Evolutionary conservation across 2,888 invertebrate species (phyloP).

Genomic region (Ptychoptera contaminata): DNA sequence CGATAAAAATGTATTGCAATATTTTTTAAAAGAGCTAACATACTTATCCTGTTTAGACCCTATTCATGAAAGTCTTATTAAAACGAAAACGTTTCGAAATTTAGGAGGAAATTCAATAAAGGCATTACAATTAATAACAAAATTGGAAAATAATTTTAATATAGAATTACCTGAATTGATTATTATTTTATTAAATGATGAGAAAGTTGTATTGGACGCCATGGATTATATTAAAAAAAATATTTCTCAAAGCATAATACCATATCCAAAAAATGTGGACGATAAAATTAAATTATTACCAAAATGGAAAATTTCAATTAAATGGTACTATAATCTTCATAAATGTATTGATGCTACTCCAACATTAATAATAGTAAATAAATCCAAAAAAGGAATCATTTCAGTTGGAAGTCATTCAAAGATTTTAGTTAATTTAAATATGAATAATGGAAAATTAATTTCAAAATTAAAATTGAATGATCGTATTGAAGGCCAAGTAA

Average conservation of each 20-base stretch:
- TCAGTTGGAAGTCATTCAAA: slow-evolving; percentile 63
- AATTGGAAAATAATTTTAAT: slow-evolving; percentile 33
- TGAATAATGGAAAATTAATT: slow-evolving; percentile 34
- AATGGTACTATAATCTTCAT: slow-evolving; percentile 37
- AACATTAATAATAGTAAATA: slow-evolving; percentile 35
- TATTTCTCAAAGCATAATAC: neutral
- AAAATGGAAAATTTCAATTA: slow-evolving; percentile 4
- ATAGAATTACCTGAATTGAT: slow-evolving; percentile 36
- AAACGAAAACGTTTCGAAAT: slow-evolving; percentile 34
- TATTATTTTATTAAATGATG: slow-evolving; percentile 36
- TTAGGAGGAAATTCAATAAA: slow-evolving; percentile 57
- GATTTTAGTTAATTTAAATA: slow-evolving; percentile 42
- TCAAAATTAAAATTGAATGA: slow-evolving; percentile 40
- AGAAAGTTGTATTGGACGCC: slow-evolving; percentile 25
- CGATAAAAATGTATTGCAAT: slow-evolving; percentile 4
- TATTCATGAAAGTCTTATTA: neutral
- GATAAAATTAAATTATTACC: neutral
- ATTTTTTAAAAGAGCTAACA: neutral
- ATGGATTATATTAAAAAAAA: slow-evolving; percentile 1
- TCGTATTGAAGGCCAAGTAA: slow-evolving; percentile 54
- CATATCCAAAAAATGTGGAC: neutral
- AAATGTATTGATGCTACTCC: slow-evolving; percentile 79
- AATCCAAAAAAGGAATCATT: slow-evolving; percentile 25
- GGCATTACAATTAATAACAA: slow-evolving; percentile 45
- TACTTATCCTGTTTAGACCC: neutral